Evolutionary conservation across 2,888 invertebrate genomes (phyloP).

Genomic region (Peribatodes rhomboidaria): DNA sequence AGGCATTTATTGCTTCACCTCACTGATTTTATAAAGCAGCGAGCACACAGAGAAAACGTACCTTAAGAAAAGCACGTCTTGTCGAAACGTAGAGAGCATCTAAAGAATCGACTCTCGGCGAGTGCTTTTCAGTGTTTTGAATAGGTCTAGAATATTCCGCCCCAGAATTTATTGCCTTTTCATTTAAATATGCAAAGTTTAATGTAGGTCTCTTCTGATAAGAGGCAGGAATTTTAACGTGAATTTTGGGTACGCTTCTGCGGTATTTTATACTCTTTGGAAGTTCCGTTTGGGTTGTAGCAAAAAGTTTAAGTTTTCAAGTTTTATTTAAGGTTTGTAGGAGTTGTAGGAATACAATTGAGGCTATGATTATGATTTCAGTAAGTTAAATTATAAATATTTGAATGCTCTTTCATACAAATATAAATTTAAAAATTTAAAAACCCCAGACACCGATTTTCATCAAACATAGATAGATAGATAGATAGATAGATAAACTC

Average conservation of each 20-base stretch:
- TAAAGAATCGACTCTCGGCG: conserved; percentile 42
- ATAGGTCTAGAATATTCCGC: conserved; percentile 47
- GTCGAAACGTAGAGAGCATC: conserved; percentile 36
- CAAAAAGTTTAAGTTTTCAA: conserved; percentile 15
- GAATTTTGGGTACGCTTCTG: conserved; percentile 30
- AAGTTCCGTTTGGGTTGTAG: conserved; percentile 18
- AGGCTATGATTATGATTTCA: too few relatives aligned
- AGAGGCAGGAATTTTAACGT: conserved; percentile 30
- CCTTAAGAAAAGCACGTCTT: conserved; percentile 30
- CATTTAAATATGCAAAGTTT: conserved; percentile 47
- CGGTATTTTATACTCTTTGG: conserved; percentile 15
- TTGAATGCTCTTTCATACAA: too few relatives aligned
- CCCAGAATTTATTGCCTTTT: conserved; percentile 44
- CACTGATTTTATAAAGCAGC: conserved; percentile 1
- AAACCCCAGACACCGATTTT: too few relatives aligned
- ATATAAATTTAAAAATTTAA: too few relatives aligned
- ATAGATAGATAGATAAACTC: too few relatives aligned
- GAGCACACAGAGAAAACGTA: conserved; percentile 16
- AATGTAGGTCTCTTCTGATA: conserved; percentile 44
- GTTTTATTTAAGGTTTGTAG: background rate
- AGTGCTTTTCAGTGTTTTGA: conserved; percentile 48
- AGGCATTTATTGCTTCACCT: background rate
- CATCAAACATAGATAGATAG: too few relatives aligned
- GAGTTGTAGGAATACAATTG: background rate
- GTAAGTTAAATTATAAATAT: too few relatives aligned